Base-by-base conservation (phyloP, 2,797 vertebrate genomes). In the Melanotaenia parkinsoni region DNA sequence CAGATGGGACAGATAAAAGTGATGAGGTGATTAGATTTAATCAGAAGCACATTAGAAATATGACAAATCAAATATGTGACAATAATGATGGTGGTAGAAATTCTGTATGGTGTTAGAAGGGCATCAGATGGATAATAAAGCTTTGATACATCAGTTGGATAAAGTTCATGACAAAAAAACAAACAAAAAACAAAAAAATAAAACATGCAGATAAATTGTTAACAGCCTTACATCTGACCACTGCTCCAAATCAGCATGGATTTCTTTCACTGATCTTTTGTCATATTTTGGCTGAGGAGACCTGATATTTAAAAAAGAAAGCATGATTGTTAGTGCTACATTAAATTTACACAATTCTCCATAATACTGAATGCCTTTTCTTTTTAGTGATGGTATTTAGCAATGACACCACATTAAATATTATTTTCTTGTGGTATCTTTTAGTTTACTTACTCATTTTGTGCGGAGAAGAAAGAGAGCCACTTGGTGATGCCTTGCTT, bases 221-320 rank as follows among this genome's bases (percentile, higher is more conserved):
- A 14, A 8, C 1, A 50, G 10, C 66, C 92, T 92, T 85, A 95
- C 95, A 72, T 83, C 74, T 75, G 89, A 83, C 93, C 93, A 95
- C 51, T 91, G 57, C 76, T 79, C 92, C 54, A 95, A 65, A 74
- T 95, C 89, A 53, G 22, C 59, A 54, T 77, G 72, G 38, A 94
- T 77, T 57, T 81, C 76, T 62, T 91, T 88, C 69, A 90, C 14
- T 67, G 86, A 81, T 24, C 43, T 43, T 35, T 61, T 85, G 1
- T 91, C 79, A 72, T 81, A 74, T 47, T 90, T 90, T 33, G 61
- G 58, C 35, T 82, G 57, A 59, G 81, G 67, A 71, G 54, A 76
- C 77, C 94, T 91, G 85, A 24, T 70, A 81, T 22, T 77, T 1
- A 51, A 16, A 47, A 50, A 50, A 2, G 8, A 3, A 3, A 67